Base-by-base conservation (phyloP, 2,888 invertebrate species). In the Sycophila texana region DNA sequence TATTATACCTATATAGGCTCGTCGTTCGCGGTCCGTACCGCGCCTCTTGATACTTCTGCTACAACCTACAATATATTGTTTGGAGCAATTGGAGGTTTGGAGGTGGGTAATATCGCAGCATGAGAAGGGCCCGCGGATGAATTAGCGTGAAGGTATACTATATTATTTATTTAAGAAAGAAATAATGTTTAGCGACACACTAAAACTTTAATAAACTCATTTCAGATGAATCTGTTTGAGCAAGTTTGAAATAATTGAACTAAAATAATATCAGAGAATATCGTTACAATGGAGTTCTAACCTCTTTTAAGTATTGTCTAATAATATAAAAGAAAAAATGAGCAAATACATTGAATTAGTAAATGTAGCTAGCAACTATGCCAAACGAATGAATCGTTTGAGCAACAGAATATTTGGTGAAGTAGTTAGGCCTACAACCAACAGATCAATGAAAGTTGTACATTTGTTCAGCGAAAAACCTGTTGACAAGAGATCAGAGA, bases 361-460 rank as follows among this genome's bases (percentile, higher is more conserved):
- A 13, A 94, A 94, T 84, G 91, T 93, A 51, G 91, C 94, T 0
- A 96, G 97, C 0, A 94, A 94, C 86, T 98, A 98, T 89, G 96
- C 97, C 0, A 93, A 92, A 2, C 93, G 96, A 65, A 98, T 98
- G 97, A 94, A 95, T 84, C 93, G 95, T 63, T 92, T 98, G 18
- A 96, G 97, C 39, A 96, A 96, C 86, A 92, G 95, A 84, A 98
- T 98, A 85, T 98, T 98, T 89, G 96, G 96, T 0, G 97, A 98
- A 91, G 96, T 97, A 0, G 94, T 94, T 0, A 92, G 96, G 75
- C 93, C 94, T 0, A 97, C 96, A 0, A 94, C 94, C 86, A 82
- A 90, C 0, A 95, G 94, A 87, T 96, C 96, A 0, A 94, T 96
- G 95, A 96, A 94, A 91, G 94, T 96, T 12, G 95, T 97, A 0